These are phyloP conservation scores for Idaea biselata DNA, from an alignment of 2,888 invertebrate genomes.

Conservation along the genomic window DNA sequence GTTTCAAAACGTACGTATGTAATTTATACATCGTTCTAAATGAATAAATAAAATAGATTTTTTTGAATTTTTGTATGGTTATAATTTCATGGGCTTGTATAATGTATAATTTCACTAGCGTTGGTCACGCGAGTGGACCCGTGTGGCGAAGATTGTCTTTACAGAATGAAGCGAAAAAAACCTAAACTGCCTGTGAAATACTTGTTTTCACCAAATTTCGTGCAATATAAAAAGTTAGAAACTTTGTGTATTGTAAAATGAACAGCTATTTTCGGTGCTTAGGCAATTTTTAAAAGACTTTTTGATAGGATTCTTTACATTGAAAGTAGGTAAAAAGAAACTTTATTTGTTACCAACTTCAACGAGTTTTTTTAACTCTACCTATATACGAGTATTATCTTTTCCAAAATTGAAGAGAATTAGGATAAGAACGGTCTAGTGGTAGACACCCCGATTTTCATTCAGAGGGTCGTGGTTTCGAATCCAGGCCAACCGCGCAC, in stretches of 20 bases:
- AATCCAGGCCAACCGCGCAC: too few relatives aligned
- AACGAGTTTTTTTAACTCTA: not conserved
- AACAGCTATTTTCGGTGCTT: constrained; percentile 34
- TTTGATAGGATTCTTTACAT: constrained; percentile 24
- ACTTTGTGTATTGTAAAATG: constrained; percentile 18
- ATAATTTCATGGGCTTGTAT: too few relatives aligned
- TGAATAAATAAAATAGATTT: too few relatives aligned
- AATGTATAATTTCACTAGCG: not conserved
- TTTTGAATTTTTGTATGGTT: too few relatives aligned
- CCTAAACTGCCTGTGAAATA: not conserved
- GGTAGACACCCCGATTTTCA: too few relatives aligned
- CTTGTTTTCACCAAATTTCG: not conserved
- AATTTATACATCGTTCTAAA: too few relatives aligned
- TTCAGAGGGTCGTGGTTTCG: too few relatives aligned
- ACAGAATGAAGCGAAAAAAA: not conserved
- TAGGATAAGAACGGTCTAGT: not conserved
- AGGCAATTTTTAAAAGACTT: constrained; percentile 20
- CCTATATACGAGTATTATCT: not conserved
- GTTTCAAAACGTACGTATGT: too few relatives aligned
- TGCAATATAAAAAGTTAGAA: not conserved
- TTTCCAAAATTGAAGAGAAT: not conserved
- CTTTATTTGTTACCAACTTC: constrained; percentile 13
- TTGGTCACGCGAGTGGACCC: not conserved
- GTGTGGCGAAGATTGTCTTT: not conserved
- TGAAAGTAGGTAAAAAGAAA: constrained; percentile 22